A percentile compares a stretch with the other conserved stretches of the same genome.
phyloP scores from a whole-genome alignment of 2,797 vertebrate genomes.

The Sardinella longiceps region DNA sequence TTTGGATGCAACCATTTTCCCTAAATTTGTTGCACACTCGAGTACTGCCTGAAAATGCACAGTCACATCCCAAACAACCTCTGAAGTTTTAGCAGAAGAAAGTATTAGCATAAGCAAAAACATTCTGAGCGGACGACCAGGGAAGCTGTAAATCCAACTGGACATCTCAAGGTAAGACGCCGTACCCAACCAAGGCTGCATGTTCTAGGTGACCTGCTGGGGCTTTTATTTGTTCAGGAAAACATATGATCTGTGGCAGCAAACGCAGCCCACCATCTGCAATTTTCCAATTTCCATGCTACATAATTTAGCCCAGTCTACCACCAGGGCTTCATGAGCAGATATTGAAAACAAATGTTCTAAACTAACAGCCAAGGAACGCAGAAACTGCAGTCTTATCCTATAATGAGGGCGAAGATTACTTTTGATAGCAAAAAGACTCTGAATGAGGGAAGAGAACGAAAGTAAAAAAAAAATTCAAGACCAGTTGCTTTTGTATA shows the following conservation, averaged over 20 bases:
- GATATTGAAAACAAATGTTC: slow-evolving; percentile 3
- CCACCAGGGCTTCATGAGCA: neutral
- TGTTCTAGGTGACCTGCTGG: slow-evolving; percentile 1
- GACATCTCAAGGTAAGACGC: neutral
- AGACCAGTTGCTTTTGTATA: neutral
- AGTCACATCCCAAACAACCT: neutral
- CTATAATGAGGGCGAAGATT: neutral
- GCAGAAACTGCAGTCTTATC: neutral
- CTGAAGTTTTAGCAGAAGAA: slow-evolving; percentile 1
- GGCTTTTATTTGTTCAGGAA: neutral
- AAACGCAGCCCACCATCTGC: slow-evolving; percentile 2
- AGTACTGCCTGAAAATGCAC: neutral
- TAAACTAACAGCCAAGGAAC: neutral
- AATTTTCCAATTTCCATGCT: neutral
- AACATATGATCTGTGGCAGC: slow-evolving; percentile 16
- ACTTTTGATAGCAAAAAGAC: neutral
- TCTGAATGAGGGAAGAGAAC: neutral
- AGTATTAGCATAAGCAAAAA: neutral
- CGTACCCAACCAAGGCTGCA: neutral
- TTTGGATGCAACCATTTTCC: too few species aligned
- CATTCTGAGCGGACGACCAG: neutral
- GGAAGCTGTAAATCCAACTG: slow-evolving; percentile 15
- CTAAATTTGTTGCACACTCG: too few species aligned
- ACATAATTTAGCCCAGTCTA: neutral
- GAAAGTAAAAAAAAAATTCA: neutral